Evolutionary conservation across 2,113 vertebrate species (phyloP).

Genomic region (Ceyx margarethae): DNA sequence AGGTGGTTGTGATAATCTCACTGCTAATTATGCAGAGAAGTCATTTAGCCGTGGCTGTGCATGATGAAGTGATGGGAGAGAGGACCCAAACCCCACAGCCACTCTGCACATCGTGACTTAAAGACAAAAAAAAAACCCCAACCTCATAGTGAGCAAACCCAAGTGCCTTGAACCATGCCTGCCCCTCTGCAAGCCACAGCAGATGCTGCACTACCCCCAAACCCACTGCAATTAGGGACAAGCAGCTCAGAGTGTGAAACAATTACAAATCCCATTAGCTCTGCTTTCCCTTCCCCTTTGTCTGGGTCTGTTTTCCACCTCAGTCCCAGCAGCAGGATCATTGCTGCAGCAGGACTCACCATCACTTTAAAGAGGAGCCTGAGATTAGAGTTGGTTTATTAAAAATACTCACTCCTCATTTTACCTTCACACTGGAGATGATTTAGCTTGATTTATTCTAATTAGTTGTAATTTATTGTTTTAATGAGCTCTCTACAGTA

Average conservation of each 20-base stretch:
- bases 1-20: conserved; percentile 29
- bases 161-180: neutral
- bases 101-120: neutral
- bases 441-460: conserved; percentile 66
- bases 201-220: conserved; percentile 27
- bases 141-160: neutral
- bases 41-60: conserved; percentile 4
- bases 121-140: neutral
- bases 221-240: conserved; percentile 37
- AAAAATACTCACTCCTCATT: conserved; percentile 54
- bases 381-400: conserved; percentile 24
- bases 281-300: neutral
- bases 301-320: neutral
- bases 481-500: conserved; percentile 67
- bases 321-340: neutral
- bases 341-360: neutral
- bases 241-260: conserved; percentile 58
- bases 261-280: conserved; percentile 58
- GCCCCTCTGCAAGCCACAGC: neutral
- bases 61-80: conserved; percentile 37
- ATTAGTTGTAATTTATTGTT: conserved; percentile 66
- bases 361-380: neutral
- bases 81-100: conserved; percentile 28
- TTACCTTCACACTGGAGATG: conserved; percentile 46
- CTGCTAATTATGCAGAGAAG: conserved; percentile 62